phyloP scores from a whole-genome alignment of 1,140 invertebrate species.

The Schmidtea mediterranea region DNA sequence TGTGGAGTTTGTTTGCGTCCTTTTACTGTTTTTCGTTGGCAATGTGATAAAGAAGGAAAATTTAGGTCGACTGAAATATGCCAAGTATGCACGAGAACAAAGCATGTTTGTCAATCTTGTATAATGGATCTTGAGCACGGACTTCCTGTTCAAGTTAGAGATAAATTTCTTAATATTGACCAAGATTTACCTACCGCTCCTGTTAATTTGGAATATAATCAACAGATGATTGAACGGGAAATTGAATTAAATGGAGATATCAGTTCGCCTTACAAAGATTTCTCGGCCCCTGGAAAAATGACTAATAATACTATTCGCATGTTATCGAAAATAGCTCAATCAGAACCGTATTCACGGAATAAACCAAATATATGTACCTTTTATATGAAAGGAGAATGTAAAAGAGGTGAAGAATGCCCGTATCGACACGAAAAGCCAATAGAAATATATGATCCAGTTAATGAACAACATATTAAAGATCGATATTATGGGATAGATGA shows the following conservation, averaged over 20 bases:
- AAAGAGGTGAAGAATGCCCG: conserved; percentile 92
- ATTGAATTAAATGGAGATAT: conserved; percentile 11
- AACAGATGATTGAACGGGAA: conserved; percentile 39
- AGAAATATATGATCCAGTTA: conserved; percentile 91
- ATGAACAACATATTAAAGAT: conserved; percentile 97
- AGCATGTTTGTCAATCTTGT: conserved; percentile 98
- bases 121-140: conserved; percentile 85
- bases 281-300: not conserved
- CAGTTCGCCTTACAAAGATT: not conserved
- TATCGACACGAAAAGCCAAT: conserved; percentile 95
- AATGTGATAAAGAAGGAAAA: conserved; percentile 83
- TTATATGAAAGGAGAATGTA: conserved; percentile 98
- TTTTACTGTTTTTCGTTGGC: conserved; percentile 84
- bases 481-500: conserved; percentile 90
- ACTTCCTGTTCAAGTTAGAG: conserved; percentile 47
- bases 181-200: conserved; percentile 67
- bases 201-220: conserved; percentile 95
- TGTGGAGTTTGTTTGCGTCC: conserved; percentile 93
- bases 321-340: conserved; percentile 68
- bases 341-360: conserved; percentile 95
- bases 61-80: conserved; percentile 99
- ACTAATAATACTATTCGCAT: conserved; percentile 35
- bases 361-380: conserved; percentile 96
- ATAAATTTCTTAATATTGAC: conserved; percentile 51
- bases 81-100: conserved; percentile 86